Conservation (phyloP, 1,140 invertebrate genomes). For the Drosophila murphyi region DNA sequence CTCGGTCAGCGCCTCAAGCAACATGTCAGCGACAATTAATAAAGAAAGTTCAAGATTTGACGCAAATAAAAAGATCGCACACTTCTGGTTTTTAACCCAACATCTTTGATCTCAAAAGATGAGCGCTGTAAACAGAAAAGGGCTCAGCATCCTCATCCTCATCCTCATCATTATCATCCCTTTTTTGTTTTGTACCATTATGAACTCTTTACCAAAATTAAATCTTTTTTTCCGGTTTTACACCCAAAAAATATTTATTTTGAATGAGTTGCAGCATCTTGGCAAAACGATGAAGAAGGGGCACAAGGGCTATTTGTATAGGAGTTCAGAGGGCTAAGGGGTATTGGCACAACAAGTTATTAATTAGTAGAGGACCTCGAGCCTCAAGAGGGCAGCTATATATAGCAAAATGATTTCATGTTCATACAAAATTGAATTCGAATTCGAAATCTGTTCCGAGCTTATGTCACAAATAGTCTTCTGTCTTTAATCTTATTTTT, state of each 20-base stretch:
- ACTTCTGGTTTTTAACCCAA: slow-evolving; percentile 51
- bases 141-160: slow-evolving; percentile 41
- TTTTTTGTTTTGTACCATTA: slow-evolving; percentile 28
- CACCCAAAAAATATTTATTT: slow-evolving; percentile 55
- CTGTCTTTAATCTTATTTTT: slow-evolving; percentile 4
- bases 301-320: slow-evolving; percentile 25
- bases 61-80: slow-evolving; percentile 47
- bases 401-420: slow-evolving; percentile 62
- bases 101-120: slow-evolving; percentile 65
- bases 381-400: slow-evolving; percentile 31
- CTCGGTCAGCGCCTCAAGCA: slow-evolving; percentile 14
- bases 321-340: slow-evolving; percentile 45
- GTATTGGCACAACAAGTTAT: slow-evolving; percentile 76
- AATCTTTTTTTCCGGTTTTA: slow-evolving; percentile 45
- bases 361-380: slow-evolving; percentile 47
- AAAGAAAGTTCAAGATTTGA: slow-evolving; percentile 70
- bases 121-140: slow-evolving; percentile 28
- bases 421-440: slow-evolving; percentile 18
- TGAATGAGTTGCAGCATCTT: slow-evolving; percentile 56
- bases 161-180: slow-evolving; percentile 32
- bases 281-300: slow-evolving; percentile 15
- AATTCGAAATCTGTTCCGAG: slow-evolving; percentile 54
- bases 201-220: slow-evolving; percentile 74
- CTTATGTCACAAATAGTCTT: slow-evolving; percentile 56
- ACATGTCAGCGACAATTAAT: slow-evolving; percentile 70